These are phyloP conservation scores for Apamea monoglypha DNA, from an alignment of 2,888 invertebrate species.

Conservation along the genomic window DNA sequence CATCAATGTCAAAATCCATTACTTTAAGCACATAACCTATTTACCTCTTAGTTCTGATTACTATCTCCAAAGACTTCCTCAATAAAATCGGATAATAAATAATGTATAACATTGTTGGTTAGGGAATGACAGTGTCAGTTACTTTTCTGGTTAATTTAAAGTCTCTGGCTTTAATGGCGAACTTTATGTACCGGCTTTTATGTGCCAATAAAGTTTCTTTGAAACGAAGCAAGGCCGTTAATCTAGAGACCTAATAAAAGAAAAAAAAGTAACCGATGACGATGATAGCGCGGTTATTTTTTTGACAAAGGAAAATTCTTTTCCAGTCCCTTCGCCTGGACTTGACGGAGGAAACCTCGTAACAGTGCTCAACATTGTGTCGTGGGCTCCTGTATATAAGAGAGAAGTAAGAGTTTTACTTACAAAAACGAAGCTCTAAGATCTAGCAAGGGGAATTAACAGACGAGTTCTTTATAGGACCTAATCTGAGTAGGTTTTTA, in stretches of 20 bases:
- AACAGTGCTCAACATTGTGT: background rate
- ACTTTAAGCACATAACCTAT: conserved; percentile 32
- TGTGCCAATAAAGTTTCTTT: conserved; percentile 85
- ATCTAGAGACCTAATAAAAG: conserved; percentile 83
- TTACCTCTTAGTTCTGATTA: conserved; percentile 50
- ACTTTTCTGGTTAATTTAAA: conserved; percentile 88
- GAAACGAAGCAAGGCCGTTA: conserved; percentile 84
- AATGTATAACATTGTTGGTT: conserved; percentile 68
- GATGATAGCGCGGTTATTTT: conserved; percentile 62
- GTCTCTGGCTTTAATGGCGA: conserved; percentile 80
- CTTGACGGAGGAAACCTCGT: background rate
- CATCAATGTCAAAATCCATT: conserved; percentile 16
- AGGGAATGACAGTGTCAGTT: conserved; percentile 68
- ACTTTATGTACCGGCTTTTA: conserved; percentile 86
- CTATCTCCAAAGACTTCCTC: conserved; percentile 51
- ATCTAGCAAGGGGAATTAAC: background rate
- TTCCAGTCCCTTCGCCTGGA: background rate
- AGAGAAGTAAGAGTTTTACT: too few species aligned
- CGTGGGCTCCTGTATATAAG: background rate
- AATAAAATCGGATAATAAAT: conserved; percentile 65
- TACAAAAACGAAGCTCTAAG: background rate
- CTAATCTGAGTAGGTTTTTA: background rate
- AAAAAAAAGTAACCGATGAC: conserved; percentile 65
- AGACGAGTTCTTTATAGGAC: background rate
- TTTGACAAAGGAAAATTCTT: conserved; percentile 19